These are phyloP conservation scores for Scaptomyza reducta DNA, from an alignment of 2,888 invertebrate species.

Conservation along the genomic window DNA sequence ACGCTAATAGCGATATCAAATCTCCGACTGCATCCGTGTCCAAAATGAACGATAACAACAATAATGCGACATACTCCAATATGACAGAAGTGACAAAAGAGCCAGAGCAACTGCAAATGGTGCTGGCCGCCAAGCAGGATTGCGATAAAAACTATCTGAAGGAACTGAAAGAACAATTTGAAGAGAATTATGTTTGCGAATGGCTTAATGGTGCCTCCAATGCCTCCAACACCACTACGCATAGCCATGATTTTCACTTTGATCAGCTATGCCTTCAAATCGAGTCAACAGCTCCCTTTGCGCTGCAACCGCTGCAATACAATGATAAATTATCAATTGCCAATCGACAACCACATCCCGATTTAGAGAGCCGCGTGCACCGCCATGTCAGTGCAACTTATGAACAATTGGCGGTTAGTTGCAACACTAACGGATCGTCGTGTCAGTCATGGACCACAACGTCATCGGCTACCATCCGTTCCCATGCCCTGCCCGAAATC, in stretches of 20 bases:
- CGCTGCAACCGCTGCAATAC: constrained; percentile 62
- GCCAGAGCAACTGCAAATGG: background rate
- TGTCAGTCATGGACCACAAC: constrained; percentile 36
- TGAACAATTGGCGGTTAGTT: constrained; percentile 15
- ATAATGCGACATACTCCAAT: constrained; percentile 4
- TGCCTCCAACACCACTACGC: background rate
- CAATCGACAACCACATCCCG: background rate
- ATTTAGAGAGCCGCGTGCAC: background rate
- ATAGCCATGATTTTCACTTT: constrained; percentile 52
- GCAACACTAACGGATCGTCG: constrained; percentile 40
- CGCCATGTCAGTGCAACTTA: background rate
- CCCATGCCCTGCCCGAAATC: constrained; percentile 43
- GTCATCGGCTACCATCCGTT: constrained; percentile 30
- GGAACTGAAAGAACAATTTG: constrained; percentile 30
- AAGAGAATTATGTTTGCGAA: constrained; percentile 19
- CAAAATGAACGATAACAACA: constrained; percentile 38
- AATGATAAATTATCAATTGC: background rate
- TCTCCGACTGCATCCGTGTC: background rate
- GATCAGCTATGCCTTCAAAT: constrained; percentile 73
- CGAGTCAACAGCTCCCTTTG: constrained; percentile 78
- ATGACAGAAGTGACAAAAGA: background rate
- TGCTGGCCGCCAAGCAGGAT: constrained; percentile 36
- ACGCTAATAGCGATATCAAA: background rate
- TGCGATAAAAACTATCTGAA: background rate
- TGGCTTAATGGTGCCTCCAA: constrained; percentile 14